These are phyloP conservation scores for Troides oblongomaculatus DNA, from an alignment of 2,888 invertebrate genomes.

Conservation along the genomic window DNA sequence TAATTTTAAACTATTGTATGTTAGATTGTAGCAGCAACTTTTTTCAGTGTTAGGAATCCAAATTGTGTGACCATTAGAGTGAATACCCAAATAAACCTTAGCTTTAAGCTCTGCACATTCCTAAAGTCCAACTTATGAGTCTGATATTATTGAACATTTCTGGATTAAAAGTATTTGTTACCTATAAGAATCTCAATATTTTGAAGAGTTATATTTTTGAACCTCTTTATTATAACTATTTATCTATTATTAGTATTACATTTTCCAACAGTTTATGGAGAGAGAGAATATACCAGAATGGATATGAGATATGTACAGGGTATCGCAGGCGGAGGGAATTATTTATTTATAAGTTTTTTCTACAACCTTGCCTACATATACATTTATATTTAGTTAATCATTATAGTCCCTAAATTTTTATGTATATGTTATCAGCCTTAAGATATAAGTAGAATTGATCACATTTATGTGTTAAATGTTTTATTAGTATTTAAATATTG, in stretches of 20 bases:
- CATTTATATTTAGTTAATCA: constrained; percentile 34
- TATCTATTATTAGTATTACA: constrained; percentile 71
- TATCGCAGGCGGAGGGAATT: constrained; percentile 51
- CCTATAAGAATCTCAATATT: constrained; percentile 74
- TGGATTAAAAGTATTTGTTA: constrained; percentile 69
- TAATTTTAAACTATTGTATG: constrained; percentile 54
- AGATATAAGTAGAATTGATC: constrained; percentile 47
- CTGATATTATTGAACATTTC: constrained; percentile 73
- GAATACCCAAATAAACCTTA: constrained; percentile 61
- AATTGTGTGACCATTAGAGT: constrained; percentile 55
- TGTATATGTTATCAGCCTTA: constrained; percentile 54
- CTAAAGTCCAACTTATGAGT: constrained; percentile 65
- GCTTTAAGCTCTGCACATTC: constrained; percentile 76
- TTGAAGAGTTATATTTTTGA: constrained; percentile 76
- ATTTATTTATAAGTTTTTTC: constrained; percentile 39
- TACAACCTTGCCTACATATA: constrained; percentile 48
- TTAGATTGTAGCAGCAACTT: constrained; percentile 50
- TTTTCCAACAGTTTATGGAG: constrained; percentile 59
- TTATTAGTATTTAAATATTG: constrained; percentile 66
- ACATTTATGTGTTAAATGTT: constrained; percentile 70
- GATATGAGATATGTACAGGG: constrained; percentile 75
- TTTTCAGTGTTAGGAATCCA: constrained; percentile 55
- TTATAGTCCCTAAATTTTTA: constrained; percentile 26
- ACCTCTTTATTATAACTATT: constrained; percentile 57
- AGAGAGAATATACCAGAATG: constrained; percentile 46